Evolutionary conservation across 2,888 invertebrate species (phyloP).

Genomic region (Tillus elongatus): DNA sequence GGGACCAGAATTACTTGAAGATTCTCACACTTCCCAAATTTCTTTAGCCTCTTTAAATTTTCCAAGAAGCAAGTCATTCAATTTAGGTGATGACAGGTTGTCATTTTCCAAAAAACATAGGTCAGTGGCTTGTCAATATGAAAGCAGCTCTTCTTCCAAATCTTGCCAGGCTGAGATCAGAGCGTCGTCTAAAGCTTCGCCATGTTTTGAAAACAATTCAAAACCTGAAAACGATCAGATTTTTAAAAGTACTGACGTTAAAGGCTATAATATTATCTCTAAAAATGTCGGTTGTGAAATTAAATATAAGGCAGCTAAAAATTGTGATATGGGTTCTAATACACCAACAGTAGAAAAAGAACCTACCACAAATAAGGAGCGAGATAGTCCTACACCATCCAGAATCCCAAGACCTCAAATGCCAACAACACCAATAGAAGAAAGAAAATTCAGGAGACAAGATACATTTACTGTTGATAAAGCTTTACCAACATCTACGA

Average conservation of each 20-base stretch:
- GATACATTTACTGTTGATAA: conserved; percentile 42
- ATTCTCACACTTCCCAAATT: conserved; percentile 34
- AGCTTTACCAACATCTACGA: no score
- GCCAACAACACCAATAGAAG: conserved; percentile 35
- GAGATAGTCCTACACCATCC: conserved; percentile 30
- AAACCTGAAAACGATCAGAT: conserved; percentile 23
- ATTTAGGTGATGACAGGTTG: conserved; percentile 48
- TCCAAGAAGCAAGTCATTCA: conserved; percentile 51
- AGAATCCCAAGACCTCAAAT: conserved; percentile 36
- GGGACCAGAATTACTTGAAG: conserved; percentile 43
- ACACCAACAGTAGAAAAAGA: conserved; percentile 5
- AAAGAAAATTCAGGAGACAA: conserved; percentile 38
- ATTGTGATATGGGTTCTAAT: conserved; percentile 7
- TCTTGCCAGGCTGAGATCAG: conserved; percentile 25
- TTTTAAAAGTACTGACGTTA: conserved; percentile 34
- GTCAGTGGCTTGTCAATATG: conserved; percentile 44
- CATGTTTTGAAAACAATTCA: neutral
- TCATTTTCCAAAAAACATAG: conserved; percentile 40
- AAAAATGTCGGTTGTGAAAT: conserved; percentile 29
- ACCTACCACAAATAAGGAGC: conserved; percentile 16
- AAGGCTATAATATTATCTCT: conserved; percentile 28
- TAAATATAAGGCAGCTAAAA: conserved; percentile 13
- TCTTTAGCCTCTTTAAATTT: conserved; percentile 44
- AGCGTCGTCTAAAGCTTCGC: conserved; percentile 4
- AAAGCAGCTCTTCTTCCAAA: conserved; percentile 25